Base-by-base conservation (phyloP, 2,797 vertebrate genomes). In the Lerista edwardsae region DNA sequence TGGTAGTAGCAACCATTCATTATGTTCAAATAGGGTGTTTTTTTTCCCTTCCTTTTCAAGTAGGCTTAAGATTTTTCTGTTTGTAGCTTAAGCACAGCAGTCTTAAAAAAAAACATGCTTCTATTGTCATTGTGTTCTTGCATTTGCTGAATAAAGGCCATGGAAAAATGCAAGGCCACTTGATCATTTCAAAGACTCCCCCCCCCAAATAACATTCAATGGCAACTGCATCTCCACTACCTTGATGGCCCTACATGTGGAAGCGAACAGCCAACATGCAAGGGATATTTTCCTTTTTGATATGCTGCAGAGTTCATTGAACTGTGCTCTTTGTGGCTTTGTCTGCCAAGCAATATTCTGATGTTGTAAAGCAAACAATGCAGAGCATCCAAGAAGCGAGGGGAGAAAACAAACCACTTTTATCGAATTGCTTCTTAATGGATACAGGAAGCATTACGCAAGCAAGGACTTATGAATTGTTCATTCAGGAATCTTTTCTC, bases 21-120 rank as follows among this genome's bases (percentile, higher is more conserved):
- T 2, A 0, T 0, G 25, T 0, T 0, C 0, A 23, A 0, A 0
- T 62, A 4, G 67, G 47, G n/a, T n/a, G n/a, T 47, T 47, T 47
- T 29, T 64, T 3, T 27, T 62, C 80, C 27, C 57, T n/a, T n/a
- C n/a, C n/a, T n/a, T n/a, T 61, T 64, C 19, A 59, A 51, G 55
- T n/a, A 75, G 39, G 34, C 9, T 68, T 47, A 83, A 72, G 4
- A 8, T 4, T 80, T 79, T 9, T 69, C 78, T 19, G 76, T 71
- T 57, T 82, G 51, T 72, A 90, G 82, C 79, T 85, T 83, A 69
- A 25, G 57, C 15, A 44, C 71, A 14, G 3, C 34, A 71, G 31
- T 47, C 80, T 61, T 21, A 29, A n/a, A n/a, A n/a, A 59, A 15
- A n/a, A 87, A 27, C 12, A 69, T 36, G 2, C 44, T 86, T 79